A percentile compares a stretch with the other conserved stretches of the same genome.
Evolutionary conservation across 2,113 vertebrate species (phyloP).

Genomic region (Menura novaehollandiae): DNA sequence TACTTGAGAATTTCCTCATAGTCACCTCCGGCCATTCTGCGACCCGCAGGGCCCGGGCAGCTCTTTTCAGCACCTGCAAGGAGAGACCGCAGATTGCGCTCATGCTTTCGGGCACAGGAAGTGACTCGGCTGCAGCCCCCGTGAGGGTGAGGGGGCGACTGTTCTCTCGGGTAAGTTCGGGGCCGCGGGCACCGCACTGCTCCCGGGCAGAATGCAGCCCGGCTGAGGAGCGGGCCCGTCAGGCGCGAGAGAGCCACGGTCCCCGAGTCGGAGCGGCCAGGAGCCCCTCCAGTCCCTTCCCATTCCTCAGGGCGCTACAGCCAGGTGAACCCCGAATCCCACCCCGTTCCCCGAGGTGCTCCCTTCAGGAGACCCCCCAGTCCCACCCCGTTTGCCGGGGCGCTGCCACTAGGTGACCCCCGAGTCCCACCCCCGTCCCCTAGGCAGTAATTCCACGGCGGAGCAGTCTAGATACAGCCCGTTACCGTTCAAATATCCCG

Average conservation of each 20-base stretch:
- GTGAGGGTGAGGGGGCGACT: background rate
- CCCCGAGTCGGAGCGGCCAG: no score
- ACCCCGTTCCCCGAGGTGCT: background rate
- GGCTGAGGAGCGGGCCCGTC: no score
- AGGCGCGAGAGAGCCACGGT: no score
- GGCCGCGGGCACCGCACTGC: no score
- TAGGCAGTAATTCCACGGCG: background rate
- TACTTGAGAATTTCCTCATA: constrained; percentile 73
- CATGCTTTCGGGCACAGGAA: background rate
- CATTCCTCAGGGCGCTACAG: no score
- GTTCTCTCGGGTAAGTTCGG: background rate
- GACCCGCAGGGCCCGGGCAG: accelerated
- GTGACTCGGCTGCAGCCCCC: background rate
- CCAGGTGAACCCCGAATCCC: background rate
- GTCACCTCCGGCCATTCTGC: constrained; percentile 50
- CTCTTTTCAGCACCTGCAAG: background rate
- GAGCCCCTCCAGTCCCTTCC: background rate
- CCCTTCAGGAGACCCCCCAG: background rate
- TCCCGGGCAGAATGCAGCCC: no score
- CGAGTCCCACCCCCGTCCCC: background rate
- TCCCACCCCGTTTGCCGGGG: background rate
- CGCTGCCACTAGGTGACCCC: background rate
- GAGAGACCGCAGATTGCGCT: background rate
- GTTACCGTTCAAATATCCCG: background rate
- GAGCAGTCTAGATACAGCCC: accelerated